Evolutionary conservation across 1,140 invertebrate species (phyloP), one percentile per base, ranked within the genome.

Genomic region (Bactericera cockerelli): DNA sequence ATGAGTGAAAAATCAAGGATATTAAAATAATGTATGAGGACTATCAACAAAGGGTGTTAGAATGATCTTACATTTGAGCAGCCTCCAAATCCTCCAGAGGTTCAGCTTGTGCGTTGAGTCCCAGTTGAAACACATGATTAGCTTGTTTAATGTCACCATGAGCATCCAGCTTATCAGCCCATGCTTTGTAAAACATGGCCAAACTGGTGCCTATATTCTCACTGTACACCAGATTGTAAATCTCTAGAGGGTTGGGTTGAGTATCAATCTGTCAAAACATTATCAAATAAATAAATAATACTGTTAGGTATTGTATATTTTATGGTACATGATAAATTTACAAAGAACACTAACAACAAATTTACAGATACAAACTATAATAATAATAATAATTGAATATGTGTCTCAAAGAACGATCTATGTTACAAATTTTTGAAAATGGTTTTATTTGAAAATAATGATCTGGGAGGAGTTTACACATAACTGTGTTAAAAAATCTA

Each of bases 151-250:
- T 83, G 71, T 88, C 84, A 53, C 81, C 80, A 54, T 76, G 76
- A 66, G 81, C 78, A 70, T 88, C 86, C 64, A 84, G 79, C 69
- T 87, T 85, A 66, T 86, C 86, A 10, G 86, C 83, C 86, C 86
- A 88, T 10, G 83, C 82, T 66, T 81, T 77, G 67, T 89, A 89
- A 64, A 87, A 80, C 61, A 86, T 81, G 1, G 86, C 79, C 59
- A 83, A 79, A 74, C 81, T 81, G n/a, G 80, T 82, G 36, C 85
- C 84, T 63, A 88, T 78, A n/a, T 84, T 84, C 69, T 77, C 80
- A 59, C 79, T 79, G 64, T 83, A 81, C 62, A 87, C 72, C 68
- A 84, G 75, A 69, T 86, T 81, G 68, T 86, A 89, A 55, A 86
- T 71, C 68, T 87, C 84, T 60, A 84, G 69, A 26, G 83, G 81